phyloP scores from a whole-genome alignment of 2,113 vertebrate genomes.

The Mustelus asterias region DNA sequence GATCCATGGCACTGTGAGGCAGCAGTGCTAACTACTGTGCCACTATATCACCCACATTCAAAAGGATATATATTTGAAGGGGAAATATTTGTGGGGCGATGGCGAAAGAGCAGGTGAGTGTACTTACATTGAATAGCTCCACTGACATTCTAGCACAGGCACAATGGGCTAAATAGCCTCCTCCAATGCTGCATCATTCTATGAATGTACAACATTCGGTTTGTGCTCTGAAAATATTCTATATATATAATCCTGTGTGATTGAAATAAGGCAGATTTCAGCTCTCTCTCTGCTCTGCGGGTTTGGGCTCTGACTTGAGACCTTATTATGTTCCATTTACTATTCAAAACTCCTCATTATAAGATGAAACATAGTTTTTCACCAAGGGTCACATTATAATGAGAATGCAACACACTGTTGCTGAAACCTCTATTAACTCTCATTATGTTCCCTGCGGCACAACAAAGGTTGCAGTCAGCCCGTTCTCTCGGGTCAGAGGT shows the following conservation, averaged over 20 bases:
- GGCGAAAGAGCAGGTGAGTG: not conserved
- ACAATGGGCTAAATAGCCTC: too few relatives aligned
- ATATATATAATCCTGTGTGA: not conserved
- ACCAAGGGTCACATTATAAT: not conserved
- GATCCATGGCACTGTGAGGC: too few relatives aligned
- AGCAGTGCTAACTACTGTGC: too few relatives aligned
- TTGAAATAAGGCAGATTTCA: not conserved
- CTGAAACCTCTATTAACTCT: not conserved
- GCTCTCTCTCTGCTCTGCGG: not conserved
- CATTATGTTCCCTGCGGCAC: not conserved
- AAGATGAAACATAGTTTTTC: not conserved
- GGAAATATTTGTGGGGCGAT: not conserved
- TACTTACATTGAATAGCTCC: not conserved
- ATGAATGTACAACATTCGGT: not conserved
- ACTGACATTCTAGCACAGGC: not conserved
- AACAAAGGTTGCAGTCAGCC: not conserved
- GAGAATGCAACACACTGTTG: not conserved
- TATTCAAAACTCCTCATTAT: not conserved
- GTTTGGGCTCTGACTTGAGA: not conserved
- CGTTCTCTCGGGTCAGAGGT: too few relatives aligned
- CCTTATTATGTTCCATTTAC: slow-evolving; percentile 2
- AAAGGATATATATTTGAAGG: not conserved
- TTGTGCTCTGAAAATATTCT: not conserved
- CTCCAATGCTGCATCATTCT: not conserved
- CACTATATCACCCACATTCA: not conserved